Evolutionary conservation across 2,797 vertebrate genomes (phyloP).

Genomic region (Characodon lateralis): DNA sequence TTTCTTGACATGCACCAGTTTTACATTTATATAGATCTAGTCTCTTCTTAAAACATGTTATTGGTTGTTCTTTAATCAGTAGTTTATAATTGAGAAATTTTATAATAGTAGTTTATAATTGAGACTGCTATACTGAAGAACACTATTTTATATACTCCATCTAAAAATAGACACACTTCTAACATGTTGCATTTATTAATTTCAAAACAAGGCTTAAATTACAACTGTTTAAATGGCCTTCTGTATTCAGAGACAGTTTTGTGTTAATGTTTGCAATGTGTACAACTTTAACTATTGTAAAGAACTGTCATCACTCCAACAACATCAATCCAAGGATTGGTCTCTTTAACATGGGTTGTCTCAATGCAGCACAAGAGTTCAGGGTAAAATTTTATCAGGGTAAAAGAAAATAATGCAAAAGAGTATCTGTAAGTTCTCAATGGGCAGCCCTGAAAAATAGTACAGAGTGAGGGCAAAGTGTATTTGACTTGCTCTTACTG

Average conservation of each 20-base stretch:
- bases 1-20: neutral
- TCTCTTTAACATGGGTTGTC: too few relatives aligned
- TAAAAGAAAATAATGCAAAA: neutral
- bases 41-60: constrained; percentile 1
- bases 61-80: constrained; percentile 5
- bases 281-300: neutral
- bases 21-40: constrained; percentile 17
- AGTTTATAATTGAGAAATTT: neutral
- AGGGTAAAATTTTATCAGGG: neutral
- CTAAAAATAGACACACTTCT: neutral
- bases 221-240: neutral
- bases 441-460: constrained; percentile 7
- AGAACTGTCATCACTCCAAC: too few relatives aligned
- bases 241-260: constrained; percentile 14
- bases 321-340: too few relatives aligned
- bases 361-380: too few relatives aligned
- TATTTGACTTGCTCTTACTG: constrained; percentile 13
- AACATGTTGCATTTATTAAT: too few relatives aligned
- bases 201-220: neutral
- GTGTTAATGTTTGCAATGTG: constrained; percentile 2
- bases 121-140: neutral
- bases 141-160: neutral
- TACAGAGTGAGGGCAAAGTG: neutral
- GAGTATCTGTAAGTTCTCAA: neutral
- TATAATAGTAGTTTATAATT: neutral